Evolutionary conservation across 2,888 invertebrate species (phyloP), one percentile per base, ranked within the genome.

Genomic region (Cataglyphis altisquamis): DNA sequence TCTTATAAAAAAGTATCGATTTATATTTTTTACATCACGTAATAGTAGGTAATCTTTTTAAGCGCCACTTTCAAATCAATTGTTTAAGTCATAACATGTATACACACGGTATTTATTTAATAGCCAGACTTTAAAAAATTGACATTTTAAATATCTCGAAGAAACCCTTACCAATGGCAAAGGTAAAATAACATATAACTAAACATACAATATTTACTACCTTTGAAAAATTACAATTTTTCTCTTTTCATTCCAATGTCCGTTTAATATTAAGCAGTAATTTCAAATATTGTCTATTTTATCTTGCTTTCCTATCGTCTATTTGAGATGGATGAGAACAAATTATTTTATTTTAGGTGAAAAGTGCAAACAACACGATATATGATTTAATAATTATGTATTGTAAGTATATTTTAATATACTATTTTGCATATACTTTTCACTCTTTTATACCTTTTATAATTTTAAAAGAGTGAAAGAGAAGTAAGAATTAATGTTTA

Each of bases 351-450:
- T 68, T 77, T 67, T 41, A 77, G 77, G 29, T 5, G 3, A 25
- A 67, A 0, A 67, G 12, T 15, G 48, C 48, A 48, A 55, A 77
- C n/a, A 25, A 25, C 3, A 29, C 9, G 1, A 67, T 77, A 68
- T 67, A 57, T 21, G 6, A 77, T 29, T 67, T 67, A 32, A 67
- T 68, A 77, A 67, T 67, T 55, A 77, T 67, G 39, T 67, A 77
- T 57, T 67, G 77, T 67, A 10, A 77, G 77, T 67, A 55, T 39
- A 55, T 39, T 3, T 0, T 1, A 4, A 18, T 10, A n/a, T 15
- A 74, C 5, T 10, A 15, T 21, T 3, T 48, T 6, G 8, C 4
- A 32, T 6, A 1, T 32, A 21, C 29, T 57, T 18, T 25, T 29
- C 15, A 39, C 10, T 25, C 25, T 63, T 45, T 4, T 3, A 15